Evolutionary conservation across 2,113 vertebrate genomes (phyloP), one percentile per base, ranked within the genome.

Genomic region (Scatophagus argus): DNA sequence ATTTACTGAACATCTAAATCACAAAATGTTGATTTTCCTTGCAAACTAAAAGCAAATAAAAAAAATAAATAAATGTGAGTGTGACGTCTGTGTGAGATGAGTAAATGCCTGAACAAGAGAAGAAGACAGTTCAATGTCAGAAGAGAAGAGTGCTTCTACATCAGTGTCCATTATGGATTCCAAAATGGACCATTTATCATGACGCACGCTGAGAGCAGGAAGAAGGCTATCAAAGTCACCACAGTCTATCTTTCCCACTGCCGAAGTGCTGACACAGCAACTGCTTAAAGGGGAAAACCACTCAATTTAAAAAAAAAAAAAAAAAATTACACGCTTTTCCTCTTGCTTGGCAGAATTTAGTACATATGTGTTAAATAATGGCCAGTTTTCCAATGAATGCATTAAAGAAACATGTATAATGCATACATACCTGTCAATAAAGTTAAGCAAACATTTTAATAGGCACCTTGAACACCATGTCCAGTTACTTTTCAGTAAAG

Each of bases 141-240:
- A 56, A 54, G 51, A 63, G 78, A 64, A 55, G 67, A 89, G 87
- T 74, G 77, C 83, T 82, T 61, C 39, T 84, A 39, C 84, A 85
- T 93, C 79, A 80, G 36, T 59, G 76, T 81, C 89, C 89, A 91
- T 94, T 93, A 94, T 83, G 66, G 79, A 82, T 88, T 80, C 71
- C 66, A 84, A 79, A 84, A 92, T 87, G 85, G 85, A 87, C 58
- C 73, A 27, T 78, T 85, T 64, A 91, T 91, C 63, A 71, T 85
- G 85, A 93, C 81, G 69, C n/a, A 71, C 17, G 67, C 87, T 93
- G 81, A 91, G 77, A 93, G 89, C 88, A 89, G 89, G 90, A 93
- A 92, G 87, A 88, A 46, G 62, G 49, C 83, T 46, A 78, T 88
- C 74, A 62, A 41, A 74, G 74, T 62, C 67, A 72, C 79, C 65